Base-by-base conservation (phyloP, 1,140 invertebrate genomes). In the Hypsibius dujardini region DNA sequence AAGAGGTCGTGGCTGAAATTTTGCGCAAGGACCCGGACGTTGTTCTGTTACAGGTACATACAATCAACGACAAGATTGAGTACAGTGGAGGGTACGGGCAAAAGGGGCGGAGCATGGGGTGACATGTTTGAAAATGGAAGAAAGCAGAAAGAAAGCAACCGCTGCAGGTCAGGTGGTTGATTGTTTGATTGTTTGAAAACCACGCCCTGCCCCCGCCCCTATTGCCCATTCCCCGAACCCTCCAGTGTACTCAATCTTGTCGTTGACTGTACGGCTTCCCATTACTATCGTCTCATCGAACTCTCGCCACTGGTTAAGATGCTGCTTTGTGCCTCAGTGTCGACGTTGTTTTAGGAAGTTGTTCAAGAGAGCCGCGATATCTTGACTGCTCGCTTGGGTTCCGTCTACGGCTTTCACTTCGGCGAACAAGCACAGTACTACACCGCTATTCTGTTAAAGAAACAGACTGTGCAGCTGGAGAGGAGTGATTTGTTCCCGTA, bases 331-430 rank as follows among this genome's bases (percentile, higher is more conserved):
- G n/a, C n/a, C n/a, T n/a, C n/a, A n/a, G n/a, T n/a, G n/a, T n/a
- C n/a, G n/a, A n/a, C n/a, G n/a, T n/a, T n/a, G n/a, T 56, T n/a
- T 56, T 56, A 56, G 50, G 50, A 56, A 56, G 50, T 56, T 56
- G 50, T 56, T 56, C 7, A 7, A 56, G n/a, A 7, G 50, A 56
- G n/a, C 50, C 50, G 7, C 7, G 50, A 56, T 7, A 56, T 56
- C n/a, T n/a, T 56, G 7, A n/a, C 7, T 7, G 7, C 50, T 56
- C 50, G n/a, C n/a, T 56, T 56, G n/a, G n/a, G n/a, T 7, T 7
- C 7, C 7, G 7, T n/a, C n/a, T 56, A 56, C 50, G n/a, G 50
- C 50, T 56, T 56, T n/a, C 7, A 7, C 7, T 7, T n/a, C 7
- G 50, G 7, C 7, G 7, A 7, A 7, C 7, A 56, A 56, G 50